Base-by-base conservation (phyloP, 2,113 vertebrate species). In the Hippolais icterina region DNA sequence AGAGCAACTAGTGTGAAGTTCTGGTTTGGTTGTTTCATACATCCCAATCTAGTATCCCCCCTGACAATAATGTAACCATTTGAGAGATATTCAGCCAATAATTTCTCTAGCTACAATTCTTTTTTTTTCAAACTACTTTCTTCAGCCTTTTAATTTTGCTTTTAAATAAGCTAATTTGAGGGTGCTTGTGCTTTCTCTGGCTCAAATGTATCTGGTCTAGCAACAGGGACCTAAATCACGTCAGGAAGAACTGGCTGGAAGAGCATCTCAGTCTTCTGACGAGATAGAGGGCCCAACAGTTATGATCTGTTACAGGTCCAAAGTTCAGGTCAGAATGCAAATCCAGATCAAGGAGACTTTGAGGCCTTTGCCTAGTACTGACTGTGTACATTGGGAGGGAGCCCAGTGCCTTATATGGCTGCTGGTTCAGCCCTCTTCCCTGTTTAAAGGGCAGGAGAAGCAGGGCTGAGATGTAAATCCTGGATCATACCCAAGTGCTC, bases 361-460 rank as follows among this genome's bases (percentile, higher is more conserved):
- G 5, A 71, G n/a, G 46, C 49, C 83, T 87, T 83, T 95, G 56
- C 81, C 76, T 52, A 64, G 2, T 29, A 57, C 33, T 90, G 61
- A 42, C 47, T 79, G 61, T 93, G 90, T 95, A 84, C 69, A 49
- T 33, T 96, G 95, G 83, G 90, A 96, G 65, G 3, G 7, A 90
- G 92, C 74, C 64, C 92, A 89, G 37, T 81, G 76, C 80, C 80
- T 87, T 87, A 49, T 35, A 33, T 35, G 31, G 44, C 49, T 78
- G 66, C 70, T 66, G 66, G 15, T 66, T 86, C 81, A 85, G 54
- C 33, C 20, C n/a, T 77, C 37, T 78, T 84, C 69, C 35, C 49
- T 56, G n/a, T 83, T 89, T 65, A 92, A 94, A 94, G 83, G 42
- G 65, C 76, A 96, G 49, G 18, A 82, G 37, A 74, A 76, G 46